A percentile compares a stretch with the other conserved stretches of the same genome.
phyloP scores from a whole-genome alignment of 2,113 vertebrate species.

The Pseudorhombus dupliciocellatus region DNA sequence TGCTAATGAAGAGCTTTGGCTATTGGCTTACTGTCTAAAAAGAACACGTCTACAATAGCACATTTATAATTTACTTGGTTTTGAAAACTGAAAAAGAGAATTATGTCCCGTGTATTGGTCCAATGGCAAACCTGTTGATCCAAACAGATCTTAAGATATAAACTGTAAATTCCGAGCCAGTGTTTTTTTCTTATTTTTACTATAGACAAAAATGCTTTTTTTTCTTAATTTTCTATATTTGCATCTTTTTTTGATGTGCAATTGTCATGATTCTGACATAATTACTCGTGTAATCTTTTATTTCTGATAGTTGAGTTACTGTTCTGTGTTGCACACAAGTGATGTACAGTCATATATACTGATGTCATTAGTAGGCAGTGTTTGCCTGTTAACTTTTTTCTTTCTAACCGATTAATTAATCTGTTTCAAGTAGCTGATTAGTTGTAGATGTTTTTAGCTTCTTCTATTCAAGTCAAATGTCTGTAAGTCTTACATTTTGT shows the following conservation, averaged over 20 bases:
- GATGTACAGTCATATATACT: conserved; percentile 87
- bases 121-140: conserved; percentile 9
- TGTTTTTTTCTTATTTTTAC: conserved; percentile 36
- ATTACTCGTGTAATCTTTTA: conserved; percentile 69
- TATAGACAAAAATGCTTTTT: conserved; percentile 38
- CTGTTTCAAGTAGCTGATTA: conserved; percentile 50
- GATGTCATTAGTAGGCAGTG: conserved; percentile 85
- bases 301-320: conserved; percentile 80
- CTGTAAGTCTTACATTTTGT: conserved; percentile 81
- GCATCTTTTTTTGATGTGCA: conserved; percentile 72
- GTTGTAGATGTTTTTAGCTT: conserved; percentile 68
- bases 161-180: conserved; percentile 50
- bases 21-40: conserved; percentile 1
- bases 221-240: conserved; percentile 60
- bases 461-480: conserved; percentile 88
- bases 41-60: conserved; percentile 10
- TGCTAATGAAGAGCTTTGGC: conserved; percentile 17
- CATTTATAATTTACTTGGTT: neutral
- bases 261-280: conserved; percentile 62
- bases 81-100: conserved; percentile 1
- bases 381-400: conserved; percentile 86
- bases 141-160: conserved; percentile 27
- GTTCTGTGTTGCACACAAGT: conserved; percentile 87
- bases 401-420: conserved; percentile 56
- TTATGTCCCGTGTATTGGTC: conserved; percentile 25